Conservation (phyloP, 2,888 invertebrate genomes). For the Anthrax anthrax region DNA sequence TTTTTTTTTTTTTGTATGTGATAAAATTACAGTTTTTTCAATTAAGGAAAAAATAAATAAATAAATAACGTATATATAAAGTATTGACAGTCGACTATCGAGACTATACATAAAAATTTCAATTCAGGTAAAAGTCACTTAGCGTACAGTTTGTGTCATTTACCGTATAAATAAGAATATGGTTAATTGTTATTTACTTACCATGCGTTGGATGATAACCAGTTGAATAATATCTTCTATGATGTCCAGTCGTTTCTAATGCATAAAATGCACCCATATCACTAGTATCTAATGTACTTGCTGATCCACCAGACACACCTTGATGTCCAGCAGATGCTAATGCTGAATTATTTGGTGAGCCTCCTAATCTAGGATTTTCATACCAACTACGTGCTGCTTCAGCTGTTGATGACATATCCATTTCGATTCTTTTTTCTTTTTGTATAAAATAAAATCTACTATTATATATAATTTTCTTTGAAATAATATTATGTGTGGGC, state of each 20-base stretch:
- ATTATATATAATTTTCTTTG: no score
- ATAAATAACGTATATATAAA: no score
- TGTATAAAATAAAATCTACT: no score
- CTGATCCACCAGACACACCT: conserved; percentile 23
- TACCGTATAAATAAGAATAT: no score
- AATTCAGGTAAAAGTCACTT: no score
- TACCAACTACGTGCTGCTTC: conserved; percentile 37
- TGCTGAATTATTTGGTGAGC: conserved; percentile 32
- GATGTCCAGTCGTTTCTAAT: conserved; percentile 33
- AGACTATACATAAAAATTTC: no score
- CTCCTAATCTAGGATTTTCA: conserved; percentile 34
- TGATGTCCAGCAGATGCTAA: conserved; percentile 29
- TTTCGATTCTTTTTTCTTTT: conserved; percentile 9
- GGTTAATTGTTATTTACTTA: conserved; percentile 27
- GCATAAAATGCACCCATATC: conserved; percentile 37
- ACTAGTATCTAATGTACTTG: conserved; percentile 27
- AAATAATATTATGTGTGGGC: no score
- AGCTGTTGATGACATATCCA: conserved; percentile 38
- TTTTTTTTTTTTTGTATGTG: no score
- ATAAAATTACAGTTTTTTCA: no score
- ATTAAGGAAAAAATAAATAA: no score
- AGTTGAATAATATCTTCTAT: conserved; percentile 34
- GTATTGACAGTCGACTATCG: no score
- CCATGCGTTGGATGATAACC: conserved; percentile 30
- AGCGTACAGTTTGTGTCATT: no score